phyloP scores from a whole-genome alignment of 2,113 vertebrate species.

The Galbula dea region DNA sequence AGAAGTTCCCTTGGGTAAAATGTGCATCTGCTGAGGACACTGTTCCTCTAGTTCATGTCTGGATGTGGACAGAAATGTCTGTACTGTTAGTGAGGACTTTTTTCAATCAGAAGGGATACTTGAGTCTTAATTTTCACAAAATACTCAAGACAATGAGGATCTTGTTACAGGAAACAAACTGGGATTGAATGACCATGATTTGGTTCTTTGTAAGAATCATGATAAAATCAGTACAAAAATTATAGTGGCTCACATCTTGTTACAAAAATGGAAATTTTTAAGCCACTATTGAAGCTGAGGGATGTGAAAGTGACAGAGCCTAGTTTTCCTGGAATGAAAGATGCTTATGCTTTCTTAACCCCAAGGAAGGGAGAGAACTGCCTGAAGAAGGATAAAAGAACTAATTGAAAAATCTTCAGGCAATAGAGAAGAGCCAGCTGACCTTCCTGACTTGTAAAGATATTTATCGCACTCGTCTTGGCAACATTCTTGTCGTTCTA shows the following conservation, averaged over 20 bases:
- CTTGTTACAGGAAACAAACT: neutral
- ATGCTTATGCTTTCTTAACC: neutral
- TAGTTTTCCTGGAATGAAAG: neutral
- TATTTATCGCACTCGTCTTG: neutral
- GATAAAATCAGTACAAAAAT: neutral
- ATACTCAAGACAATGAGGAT: neutral
- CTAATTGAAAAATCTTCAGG: neutral
- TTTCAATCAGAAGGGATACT: neutral
- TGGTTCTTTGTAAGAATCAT: neutral
- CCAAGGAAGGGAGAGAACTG: neutral
- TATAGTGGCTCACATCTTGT: neutral
- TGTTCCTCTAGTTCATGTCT: neutral
- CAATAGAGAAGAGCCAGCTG: neutral
- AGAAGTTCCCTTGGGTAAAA: neutral
- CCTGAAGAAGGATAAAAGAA: neutral
- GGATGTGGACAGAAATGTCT: neutral
- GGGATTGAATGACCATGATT: neutral
- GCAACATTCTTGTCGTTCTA: neutral
- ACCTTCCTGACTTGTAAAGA: constrained; percentile 1
- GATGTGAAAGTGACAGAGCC: neutral
- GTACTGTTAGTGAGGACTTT: neutral
- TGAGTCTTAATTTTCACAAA: neutral
- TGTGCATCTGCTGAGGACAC: neutral
- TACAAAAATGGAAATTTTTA: neutral
- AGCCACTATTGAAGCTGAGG: neutral